Evolutionary conservation across 2,113 vertebrate species (phyloP).

Genomic region (Hippocampus guttulatus): DNA sequence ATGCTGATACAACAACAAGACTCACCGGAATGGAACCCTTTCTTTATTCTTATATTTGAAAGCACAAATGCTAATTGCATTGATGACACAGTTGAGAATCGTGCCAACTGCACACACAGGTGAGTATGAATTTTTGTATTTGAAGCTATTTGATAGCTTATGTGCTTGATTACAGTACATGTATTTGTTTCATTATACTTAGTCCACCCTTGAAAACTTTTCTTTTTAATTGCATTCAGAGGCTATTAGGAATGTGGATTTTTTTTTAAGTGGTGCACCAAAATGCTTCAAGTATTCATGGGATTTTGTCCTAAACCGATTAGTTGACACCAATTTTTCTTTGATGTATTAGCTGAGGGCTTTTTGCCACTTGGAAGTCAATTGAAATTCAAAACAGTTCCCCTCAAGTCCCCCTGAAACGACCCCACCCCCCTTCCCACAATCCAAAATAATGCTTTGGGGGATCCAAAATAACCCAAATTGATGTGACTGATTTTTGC

Average conservation of each 20-base stretch:
- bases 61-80: not conserved
- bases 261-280: conserved; percentile 40
- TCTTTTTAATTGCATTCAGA: conserved; percentile 19
- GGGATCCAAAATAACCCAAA: conserved; percentile 70
- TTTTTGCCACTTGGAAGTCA: conserved; percentile 78
- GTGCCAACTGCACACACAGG: conserved; percentile 51
- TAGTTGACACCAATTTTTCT: conserved; percentile 80
- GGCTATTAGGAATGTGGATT: conserved; percentile 65
- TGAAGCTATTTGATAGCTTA: not conserved
- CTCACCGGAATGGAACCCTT: conserved; percentile 32
- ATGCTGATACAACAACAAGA: conserved; percentile 16
- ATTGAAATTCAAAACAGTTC: conserved; percentile 82
- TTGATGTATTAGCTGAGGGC: conserved; percentile 82
- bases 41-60: not conserved
- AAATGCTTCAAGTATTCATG: conserved; percentile 66
- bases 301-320: conserved; percentile 80
- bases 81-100: not conserved
- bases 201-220: conserved; percentile 56
- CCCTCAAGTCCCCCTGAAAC: conserved; percentile 38
- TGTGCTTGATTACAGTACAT: not conserved
- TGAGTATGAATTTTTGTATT: conserved; percentile 38
- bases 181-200: conserved; percentile 14
- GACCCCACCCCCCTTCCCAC: conserved; percentile 5
- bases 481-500: conserved; percentile 79
- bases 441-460: conserved; percentile 66